These are phyloP conservation scores for Frieseomelitta varia DNA, from an alignment of 1,140 invertebrate genomes.

Conservation along the genomic window DNA sequence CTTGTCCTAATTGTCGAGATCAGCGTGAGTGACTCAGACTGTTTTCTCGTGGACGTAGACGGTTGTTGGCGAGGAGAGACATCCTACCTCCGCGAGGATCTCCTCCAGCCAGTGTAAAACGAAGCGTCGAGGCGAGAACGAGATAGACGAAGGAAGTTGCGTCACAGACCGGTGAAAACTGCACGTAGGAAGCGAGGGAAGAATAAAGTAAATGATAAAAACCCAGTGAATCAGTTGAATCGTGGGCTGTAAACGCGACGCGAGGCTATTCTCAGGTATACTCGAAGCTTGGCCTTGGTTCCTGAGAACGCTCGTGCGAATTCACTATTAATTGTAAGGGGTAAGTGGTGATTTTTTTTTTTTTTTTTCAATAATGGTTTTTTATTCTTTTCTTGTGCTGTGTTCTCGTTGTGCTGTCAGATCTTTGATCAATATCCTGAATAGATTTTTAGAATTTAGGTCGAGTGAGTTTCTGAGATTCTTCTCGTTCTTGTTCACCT, in stretches of 20 bases:
- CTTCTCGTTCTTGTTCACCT: too few relatives aligned
- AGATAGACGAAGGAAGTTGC: conserved; percentile 15
- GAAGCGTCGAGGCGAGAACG: conserved; percentile 14
- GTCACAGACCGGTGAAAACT: background rate
- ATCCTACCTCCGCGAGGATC: background rate
- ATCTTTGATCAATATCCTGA: too few relatives aligned
- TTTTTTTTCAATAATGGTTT: too few relatives aligned
- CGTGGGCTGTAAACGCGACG: conserved; percentile 3
- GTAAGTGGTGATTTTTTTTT: background rate
- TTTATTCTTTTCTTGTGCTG: too few relatives aligned
- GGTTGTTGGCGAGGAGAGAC: background rate
- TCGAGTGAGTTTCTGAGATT: too few relatives aligned
- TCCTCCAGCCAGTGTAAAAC: background rate
- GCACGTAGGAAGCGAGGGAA: background rate
- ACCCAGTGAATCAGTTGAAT: conserved; percentile 17
- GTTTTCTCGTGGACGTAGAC: conserved; percentile 38
- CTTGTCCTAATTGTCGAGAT: conserved; percentile 62
- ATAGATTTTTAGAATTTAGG: too few relatives aligned
- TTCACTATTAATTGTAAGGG: background rate
- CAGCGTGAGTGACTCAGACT: conserved; percentile 63
- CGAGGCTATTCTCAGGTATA: background rate
- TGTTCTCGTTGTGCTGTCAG: too few relatives aligned
- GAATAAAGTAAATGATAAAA: background rate
- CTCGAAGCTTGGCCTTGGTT: conserved; percentile 1
- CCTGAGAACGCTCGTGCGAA: background rate